Conservation (phyloP, 2,888 invertebrate genomes). For the Drosophila antonietae region DNA sequence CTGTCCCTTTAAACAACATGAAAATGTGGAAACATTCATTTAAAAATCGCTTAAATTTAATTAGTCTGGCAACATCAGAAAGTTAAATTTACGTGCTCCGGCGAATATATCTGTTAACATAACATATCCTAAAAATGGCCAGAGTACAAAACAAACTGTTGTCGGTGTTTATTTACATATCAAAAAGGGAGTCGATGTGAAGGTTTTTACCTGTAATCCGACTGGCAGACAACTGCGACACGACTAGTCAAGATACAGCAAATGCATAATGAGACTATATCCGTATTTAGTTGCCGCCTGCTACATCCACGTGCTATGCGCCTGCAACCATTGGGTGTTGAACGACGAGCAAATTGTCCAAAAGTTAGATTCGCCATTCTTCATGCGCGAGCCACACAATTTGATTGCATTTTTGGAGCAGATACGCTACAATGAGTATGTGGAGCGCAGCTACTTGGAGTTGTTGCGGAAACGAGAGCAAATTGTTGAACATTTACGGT, state of each 20-base stretch:
- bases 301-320: conserved; percentile 56
- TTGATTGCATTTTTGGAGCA: conserved; percentile 83
- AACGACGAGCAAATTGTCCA: conserved; percentile 81
- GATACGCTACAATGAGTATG: conserved; percentile 82
- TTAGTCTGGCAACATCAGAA: neutral
- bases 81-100: conserved; percentile 9
- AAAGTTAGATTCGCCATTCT: conserved; percentile 83
- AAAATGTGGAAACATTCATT: too few species aligned
- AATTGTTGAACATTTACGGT: conserved; percentile 82
- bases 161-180: conserved; percentile 51
- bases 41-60: neutral
- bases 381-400: conserved; percentile 82
- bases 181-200: neutral
- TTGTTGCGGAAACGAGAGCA: conserved; percentile 80
- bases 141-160: conserved; percentile 25
- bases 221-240: conserved; percentile 8
- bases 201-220: conserved; percentile 16
- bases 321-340: conserved; percentile 82
- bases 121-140: conserved; percentile 36
- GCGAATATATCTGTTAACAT: conserved; percentile 5
- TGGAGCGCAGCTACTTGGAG: conserved; percentile 80
- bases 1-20: too few species aligned
- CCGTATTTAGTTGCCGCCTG: conserved; percentile 44
- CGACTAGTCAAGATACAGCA: conserved; percentile 2
- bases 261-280: conserved; percentile 57